Evolutionary conservation across 2,797 vertebrate genomes (phyloP).

Genomic region (Poliocrania exsul): DNA sequence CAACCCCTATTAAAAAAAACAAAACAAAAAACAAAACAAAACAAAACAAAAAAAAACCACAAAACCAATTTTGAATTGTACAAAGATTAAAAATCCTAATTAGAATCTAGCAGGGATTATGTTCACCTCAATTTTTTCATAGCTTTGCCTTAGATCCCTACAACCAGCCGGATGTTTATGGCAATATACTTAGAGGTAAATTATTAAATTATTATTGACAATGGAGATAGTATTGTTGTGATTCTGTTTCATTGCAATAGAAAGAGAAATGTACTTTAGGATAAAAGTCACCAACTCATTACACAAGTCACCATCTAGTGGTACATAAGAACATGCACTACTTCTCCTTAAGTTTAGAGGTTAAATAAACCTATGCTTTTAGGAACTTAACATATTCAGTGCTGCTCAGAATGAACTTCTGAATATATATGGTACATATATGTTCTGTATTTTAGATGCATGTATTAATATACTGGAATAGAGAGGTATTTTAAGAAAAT

Average conservation of each 20-base stretch:
- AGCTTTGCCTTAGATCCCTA: background rate
- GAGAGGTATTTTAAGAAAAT: background rate
- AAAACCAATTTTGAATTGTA: background rate
- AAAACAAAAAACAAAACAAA: background rate
- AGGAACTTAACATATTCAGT: background rate
- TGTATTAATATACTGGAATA: background rate
- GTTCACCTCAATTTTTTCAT: background rate
- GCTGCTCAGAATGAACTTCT: background rate
- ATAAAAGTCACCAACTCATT: background rate
- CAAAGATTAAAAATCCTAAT: background rate
- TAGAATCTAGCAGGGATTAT: background rate
- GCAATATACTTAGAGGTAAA: background rate
- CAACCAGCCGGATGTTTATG: background rate
- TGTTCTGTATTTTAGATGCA: background rate
- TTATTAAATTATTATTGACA: background rate
- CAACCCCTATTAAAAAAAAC: background rate
- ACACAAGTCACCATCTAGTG: slow-evolving; percentile 55
- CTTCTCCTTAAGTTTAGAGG: background rate
- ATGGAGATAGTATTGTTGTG: background rate
- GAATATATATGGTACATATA: background rate
- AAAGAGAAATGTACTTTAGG: background rate
- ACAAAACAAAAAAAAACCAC: background rate
- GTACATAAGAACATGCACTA: background rate
- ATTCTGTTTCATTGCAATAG: background rate
- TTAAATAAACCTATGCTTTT: background rate